These are phyloP conservation scores for Oscheius onirici DNA, from an alignment of 2,888 invertebrate genomes.

Conservation along the genomic window DNA sequence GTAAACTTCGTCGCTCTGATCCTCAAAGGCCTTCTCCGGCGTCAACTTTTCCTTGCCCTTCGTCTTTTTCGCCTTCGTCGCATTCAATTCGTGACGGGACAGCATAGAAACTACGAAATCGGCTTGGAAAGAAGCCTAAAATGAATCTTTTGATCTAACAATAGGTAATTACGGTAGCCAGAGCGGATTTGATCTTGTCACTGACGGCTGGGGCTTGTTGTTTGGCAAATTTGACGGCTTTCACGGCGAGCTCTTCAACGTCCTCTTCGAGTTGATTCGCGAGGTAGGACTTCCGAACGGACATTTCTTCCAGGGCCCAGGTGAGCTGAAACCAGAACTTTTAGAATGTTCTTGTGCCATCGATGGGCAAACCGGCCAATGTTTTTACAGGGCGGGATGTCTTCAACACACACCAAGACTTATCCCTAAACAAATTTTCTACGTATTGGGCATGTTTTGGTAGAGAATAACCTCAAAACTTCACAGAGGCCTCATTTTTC, in stretches of 20 bases:
- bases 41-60: constrained; percentile 22
- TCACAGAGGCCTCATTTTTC: too few species aligned
- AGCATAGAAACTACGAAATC: constrained; percentile 42
- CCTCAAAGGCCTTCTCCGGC: constrained; percentile 6
- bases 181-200: constrained; percentile 38
- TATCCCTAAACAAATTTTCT: too few species aligned
- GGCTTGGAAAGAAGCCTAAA: constrained; percentile 37
- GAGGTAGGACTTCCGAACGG: constrained; percentile 39
- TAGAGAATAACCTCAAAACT: too few species aligned
- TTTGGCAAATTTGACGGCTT: constrained; percentile 36
- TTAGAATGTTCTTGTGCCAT: neutral
- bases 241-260: constrained; percentile 46
- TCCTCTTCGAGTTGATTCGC: constrained; percentile 48
- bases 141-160: neutral
- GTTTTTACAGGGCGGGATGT: too few species aligned
- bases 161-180: constrained; percentile 22
- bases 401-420: too few species aligned
- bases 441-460: too few species aligned
- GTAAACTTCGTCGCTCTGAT: constrained; percentile 34
- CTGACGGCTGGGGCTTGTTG: constrained; percentile 30
- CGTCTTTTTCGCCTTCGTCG: constrained; percentile 45
- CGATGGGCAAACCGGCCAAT: too few species aligned
- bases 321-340: constrained; percentile 30
- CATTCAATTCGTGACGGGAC: constrained; percentile 37
- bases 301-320: constrained; percentile 56